Conservation (phyloP, 2,888 invertebrate genomes). For the Coronaproctus castanopsis region DNA sequence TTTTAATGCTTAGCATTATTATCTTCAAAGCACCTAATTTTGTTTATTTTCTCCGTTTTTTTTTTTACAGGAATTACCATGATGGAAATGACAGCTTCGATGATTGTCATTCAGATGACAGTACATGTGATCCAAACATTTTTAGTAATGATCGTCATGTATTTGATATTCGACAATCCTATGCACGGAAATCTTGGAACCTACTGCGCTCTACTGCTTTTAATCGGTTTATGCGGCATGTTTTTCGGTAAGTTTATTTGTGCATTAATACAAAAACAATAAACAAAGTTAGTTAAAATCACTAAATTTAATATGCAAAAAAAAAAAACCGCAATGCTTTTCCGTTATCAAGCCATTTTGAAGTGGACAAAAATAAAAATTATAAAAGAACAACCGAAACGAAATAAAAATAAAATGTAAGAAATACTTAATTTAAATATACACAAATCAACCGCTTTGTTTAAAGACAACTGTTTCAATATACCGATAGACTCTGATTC, state of each 20-base stretch:
- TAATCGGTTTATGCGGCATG: conserved; percentile 23
- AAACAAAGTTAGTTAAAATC: neutral
- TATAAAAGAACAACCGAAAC: too few species aligned
- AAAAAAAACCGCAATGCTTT: neutral
- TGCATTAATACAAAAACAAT: too few species aligned
- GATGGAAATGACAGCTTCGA: conserved; percentile 16
- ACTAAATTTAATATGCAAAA: neutral
- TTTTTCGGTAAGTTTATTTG: conserved; percentile 23
- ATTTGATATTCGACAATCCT: conserved; percentile 22
- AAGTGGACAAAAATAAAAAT: too few species aligned
- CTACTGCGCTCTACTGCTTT: conserved; percentile 19
- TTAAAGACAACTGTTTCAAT: too few species aligned
- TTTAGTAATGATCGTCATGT: conserved; percentile 22
- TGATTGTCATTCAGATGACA: conserved; percentile 20
- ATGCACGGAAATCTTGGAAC: conserved; percentile 21
- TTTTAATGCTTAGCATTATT: too few species aligned
- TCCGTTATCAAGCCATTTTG: too few species aligned
- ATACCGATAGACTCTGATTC: too few species aligned
- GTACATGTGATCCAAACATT: conserved; percentile 21
- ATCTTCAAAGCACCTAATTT: too few species aligned
- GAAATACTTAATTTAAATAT: too few species aligned
- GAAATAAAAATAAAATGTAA: too few species aligned
- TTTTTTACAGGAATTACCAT: conserved; percentile 16
- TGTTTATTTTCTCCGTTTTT: too few species aligned
- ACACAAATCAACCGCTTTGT: too few species aligned